Evolutionary conservation across 2,888 invertebrate species (phyloP).

Genomic region (Dasysyrphus albostriatus): DNA sequence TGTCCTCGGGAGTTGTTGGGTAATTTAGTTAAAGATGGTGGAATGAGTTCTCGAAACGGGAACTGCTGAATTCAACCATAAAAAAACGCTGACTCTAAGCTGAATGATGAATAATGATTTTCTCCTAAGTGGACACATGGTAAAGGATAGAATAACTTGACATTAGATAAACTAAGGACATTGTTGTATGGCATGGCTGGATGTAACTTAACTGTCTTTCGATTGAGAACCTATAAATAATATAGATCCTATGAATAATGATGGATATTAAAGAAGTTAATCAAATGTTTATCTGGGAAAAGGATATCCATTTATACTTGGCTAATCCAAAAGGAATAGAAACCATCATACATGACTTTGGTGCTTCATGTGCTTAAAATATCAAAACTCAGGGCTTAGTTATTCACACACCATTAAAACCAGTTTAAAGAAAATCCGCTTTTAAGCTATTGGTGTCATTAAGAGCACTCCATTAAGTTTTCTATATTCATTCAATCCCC

Average conservation of each 20-base stretch:
- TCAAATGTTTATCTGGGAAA: not conserved
- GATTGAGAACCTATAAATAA: conserved; percentile 16
- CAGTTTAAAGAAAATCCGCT: too few species aligned
- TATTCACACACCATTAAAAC: too few species aligned
- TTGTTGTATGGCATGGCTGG: not conserved
- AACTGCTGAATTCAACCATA: conserved; percentile 13
- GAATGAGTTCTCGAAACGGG: conserved; percentile 32
- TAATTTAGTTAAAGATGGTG: conserved; percentile 4
- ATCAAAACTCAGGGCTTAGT: too few species aligned
- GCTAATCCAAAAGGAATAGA: not conserved
- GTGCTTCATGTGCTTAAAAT: not conserved
- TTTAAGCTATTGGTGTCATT: too few species aligned
- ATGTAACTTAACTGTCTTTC: conserved; percentile 1
- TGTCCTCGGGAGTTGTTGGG: conserved; percentile 14
- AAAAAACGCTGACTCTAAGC: not conserved
- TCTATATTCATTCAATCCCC: too few species aligned
- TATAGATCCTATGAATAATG: conserved; percentile 7
- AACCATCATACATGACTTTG: not conserved
- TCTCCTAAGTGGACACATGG: conserved; percentile 5
- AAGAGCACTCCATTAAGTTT: too few species aligned
- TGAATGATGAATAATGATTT: conserved; percentile 59
- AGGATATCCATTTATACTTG: not conserved
- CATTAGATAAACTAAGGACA: conserved; percentile 1
- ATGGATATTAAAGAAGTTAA: not conserved
- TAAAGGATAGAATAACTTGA: conserved; percentile 21